Evolutionary conservation across 2,888 invertebrate species (phyloP).

Genomic region (Peribatodes rhomboidaria): DNA sequence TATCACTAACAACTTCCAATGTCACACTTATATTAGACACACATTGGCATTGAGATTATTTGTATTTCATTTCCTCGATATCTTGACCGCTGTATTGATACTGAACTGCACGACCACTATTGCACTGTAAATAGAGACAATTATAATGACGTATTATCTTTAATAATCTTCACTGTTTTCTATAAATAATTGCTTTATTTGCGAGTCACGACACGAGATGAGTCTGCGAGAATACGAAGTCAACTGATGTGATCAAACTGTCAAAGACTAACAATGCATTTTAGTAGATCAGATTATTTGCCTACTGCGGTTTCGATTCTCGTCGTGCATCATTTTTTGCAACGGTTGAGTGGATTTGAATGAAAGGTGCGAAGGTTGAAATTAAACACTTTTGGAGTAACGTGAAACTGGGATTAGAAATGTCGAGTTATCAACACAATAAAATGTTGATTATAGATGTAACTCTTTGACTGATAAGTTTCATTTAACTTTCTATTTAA

Average conservation of each 20-base stretch:
- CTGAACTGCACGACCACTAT: neutral
- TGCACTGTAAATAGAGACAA: conserved; percentile 1
- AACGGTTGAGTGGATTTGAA: neutral
- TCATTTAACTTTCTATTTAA: too few species aligned
- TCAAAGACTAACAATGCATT: conserved; percentile 12
- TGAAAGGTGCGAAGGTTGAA: neutral
- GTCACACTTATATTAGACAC: conserved; percentile 25
- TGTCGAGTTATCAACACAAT: neutral
- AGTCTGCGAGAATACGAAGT: conserved; percentile 19
- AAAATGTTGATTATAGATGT: too few species aligned
- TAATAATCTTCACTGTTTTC: neutral
- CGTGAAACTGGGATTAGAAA: neutral
- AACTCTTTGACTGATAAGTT: too few species aligned
- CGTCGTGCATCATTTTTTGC: neutral
- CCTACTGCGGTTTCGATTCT: neutral
- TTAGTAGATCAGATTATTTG: neutral
- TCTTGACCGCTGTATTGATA: neutral
- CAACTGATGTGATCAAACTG: conserved; percentile 23
- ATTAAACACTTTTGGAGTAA: neutral
- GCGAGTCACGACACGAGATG: conserved; percentile 11
- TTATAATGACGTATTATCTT: neutral
- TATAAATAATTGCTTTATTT: conserved; percentile 9
- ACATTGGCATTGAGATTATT: conserved; percentile 16
- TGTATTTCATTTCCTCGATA: conserved; percentile 14
- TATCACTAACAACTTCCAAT: conserved; percentile 11